These are phyloP conservation scores for Drosophila ogumai DNA, from an alignment of 1,140 invertebrate species.

Conservation along the genomic window DNA sequence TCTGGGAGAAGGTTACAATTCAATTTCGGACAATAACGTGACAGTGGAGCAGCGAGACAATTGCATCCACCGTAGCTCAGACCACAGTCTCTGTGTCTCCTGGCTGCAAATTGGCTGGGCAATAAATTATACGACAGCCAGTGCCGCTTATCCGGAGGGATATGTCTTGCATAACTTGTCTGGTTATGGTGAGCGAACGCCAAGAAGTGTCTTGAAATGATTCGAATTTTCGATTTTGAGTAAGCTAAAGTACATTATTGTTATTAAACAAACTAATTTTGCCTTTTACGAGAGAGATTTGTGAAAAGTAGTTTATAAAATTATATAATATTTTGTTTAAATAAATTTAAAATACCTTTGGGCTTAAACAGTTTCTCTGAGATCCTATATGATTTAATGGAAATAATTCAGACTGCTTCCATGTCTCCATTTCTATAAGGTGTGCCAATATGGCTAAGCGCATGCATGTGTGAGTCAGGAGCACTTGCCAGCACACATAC, in stretches of 20 bases:
- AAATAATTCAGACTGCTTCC: background rate
- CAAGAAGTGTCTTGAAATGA: no score
- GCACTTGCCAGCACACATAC: constrained; percentile 30
- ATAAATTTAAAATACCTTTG: background rate
- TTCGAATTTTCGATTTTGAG: background rate
- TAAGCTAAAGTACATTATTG: no score
- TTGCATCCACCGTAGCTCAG: constrained; percentile 35
- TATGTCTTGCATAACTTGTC: background rate
- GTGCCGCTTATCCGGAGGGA: constrained; percentile 1
- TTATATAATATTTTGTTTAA: background rate
- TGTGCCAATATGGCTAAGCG: constrained; percentile 14
- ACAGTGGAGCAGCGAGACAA: constrained; percentile 47
- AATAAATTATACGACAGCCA: constrained; percentile 66
- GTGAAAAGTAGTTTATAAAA: background rate
- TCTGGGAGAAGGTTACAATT: constrained; percentile 49
- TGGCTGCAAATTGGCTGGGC: constrained; percentile 57
- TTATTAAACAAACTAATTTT: no score
- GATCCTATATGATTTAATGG: background rate
- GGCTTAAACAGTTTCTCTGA: background rate
- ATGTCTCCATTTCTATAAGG: constrained; percentile 14
- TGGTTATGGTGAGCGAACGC: background rate
- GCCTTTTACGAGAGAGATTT: no score
- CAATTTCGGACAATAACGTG: constrained; percentile 59
- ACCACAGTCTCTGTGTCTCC: constrained; percentile 19
- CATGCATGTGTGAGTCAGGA: constrained; percentile 45